Percentiles rank a stretch among this genome's conserved stretches.
Evolutionary conservation across 2,888 invertebrate genomes (phyloP).

Genomic region (Strigamia maritima): DNA sequence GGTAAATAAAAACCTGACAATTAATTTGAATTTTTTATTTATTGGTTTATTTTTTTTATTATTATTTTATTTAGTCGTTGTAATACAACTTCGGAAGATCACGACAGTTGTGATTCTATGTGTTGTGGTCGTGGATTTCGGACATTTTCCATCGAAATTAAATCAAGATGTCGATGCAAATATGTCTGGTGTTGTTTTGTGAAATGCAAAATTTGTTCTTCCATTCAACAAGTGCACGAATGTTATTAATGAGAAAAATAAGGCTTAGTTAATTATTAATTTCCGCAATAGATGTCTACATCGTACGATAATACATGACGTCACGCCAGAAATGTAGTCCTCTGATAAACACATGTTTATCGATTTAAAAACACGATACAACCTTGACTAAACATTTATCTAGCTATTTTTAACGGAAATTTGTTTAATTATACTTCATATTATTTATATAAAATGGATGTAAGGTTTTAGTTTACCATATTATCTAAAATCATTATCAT

Average conservation of each 20-base stretch:
- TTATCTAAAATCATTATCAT: slow-evolving; percentile 3
- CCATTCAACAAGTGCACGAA: slow-evolving; percentile 67
- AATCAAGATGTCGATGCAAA: slow-evolving; percentile 74
- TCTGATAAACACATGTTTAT: not conserved
- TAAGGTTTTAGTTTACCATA: not conserved
- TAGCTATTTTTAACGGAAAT: not conserved
- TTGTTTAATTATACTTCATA: not conserved
- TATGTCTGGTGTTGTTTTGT: slow-evolving; percentile 86
- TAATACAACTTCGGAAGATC: slow-evolving; percentile 63
- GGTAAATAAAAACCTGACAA: slow-evolving; percentile 56
- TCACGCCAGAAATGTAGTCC: not conserved
- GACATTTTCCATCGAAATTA: slow-evolving; percentile 64
- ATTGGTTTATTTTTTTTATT: not conserved
- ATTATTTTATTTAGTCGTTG: slow-evolving; percentile 61
- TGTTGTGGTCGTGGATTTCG: slow-evolving; percentile 79
- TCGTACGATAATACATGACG: not conserved
- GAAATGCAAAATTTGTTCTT: slow-evolving; percentile 76
- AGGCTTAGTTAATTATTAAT: too few species aligned
- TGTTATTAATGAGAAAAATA: slow-evolving; percentile 56
- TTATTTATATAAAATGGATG: too few species aligned
- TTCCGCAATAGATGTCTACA: not conserved
- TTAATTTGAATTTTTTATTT: not conserved
- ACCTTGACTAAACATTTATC: not conserved
- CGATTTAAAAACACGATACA: too few species aligned
- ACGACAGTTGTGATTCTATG: slow-evolving; percentile 72